Percentiles rank a stretch among this genome's conserved stretches.
These are phyloP conservation scores for Homarus gammarus DNA, from an alignment of 2,888 invertebrate species.

Conservation along the genomic window DNA sequence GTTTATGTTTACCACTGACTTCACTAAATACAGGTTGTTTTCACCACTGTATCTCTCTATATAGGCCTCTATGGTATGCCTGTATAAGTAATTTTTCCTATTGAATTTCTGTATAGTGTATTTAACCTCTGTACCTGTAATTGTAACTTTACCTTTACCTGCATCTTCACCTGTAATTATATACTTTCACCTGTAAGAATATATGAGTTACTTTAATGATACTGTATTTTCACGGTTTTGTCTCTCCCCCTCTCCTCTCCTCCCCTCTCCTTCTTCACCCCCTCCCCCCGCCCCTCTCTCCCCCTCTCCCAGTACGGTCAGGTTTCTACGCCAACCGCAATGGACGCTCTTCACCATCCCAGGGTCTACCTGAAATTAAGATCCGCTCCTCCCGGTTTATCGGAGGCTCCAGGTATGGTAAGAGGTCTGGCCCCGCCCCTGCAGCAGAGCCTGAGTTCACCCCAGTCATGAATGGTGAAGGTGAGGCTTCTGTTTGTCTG, in stretches of 20 bases:
- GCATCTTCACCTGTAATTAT: no score
- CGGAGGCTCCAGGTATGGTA: slow-evolving; percentile 71
- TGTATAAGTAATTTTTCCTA: no score
- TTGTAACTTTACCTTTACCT: no score
- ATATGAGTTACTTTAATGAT: no score
- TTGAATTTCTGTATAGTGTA: no score
- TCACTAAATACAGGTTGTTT: no score
- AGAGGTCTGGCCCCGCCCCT: slow-evolving; percentile 46
- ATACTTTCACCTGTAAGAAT: no score
- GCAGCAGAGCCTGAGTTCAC: background rate
- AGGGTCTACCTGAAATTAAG: slow-evolving; percentile 58
- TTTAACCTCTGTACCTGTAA: no score
- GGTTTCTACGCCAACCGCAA: slow-evolving; percentile 70
- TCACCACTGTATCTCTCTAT: no score
- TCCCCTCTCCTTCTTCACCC: background rate
- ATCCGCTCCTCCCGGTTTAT: slow-evolving; percentile 67
- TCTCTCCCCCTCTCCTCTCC: background rate
- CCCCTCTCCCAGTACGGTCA: slow-evolving; percentile 37
- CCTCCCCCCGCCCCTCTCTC: background rate
- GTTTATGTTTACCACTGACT: no score
- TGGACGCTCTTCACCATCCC: slow-evolving; percentile 58
- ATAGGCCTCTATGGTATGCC: no score
- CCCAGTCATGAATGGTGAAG: slow-evolving; percentile 12
- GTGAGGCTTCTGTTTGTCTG: no score
- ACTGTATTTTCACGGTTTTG: background rate